Conservation (phyloP, 2,888 invertebrate species). For the Rotaria socialis region DNA sequence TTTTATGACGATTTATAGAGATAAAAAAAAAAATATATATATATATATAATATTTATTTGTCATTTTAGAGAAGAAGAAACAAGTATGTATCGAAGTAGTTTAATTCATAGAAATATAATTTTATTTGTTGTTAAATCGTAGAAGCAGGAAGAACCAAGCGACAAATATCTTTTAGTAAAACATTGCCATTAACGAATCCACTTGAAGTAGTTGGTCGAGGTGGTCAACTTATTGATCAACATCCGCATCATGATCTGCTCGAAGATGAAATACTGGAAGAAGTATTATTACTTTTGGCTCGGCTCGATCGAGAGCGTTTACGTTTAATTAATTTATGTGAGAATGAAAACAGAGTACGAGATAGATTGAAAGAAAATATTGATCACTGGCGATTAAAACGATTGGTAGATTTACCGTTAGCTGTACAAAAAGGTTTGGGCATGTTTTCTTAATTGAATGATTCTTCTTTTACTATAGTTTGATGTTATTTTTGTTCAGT, state of each 20-base stretch:
- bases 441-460: too few relatives aligned
- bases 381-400: conserved; percentile 42
- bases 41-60: not conserved
- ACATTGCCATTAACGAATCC: too few relatives aligned
- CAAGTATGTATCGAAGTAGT: not conserved
- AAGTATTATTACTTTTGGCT: conserved; percentile 42
- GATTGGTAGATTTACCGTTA: conserved; percentile 40
- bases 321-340: conserved; percentile 34
- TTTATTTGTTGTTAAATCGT: not conserved
- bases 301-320: conserved; percentile 41
- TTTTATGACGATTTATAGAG: too few relatives aligned
- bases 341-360: conserved; percentile 22
- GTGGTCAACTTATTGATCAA: not conserved
- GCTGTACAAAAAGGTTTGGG: conserved; percentile 31
- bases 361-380: conserved; percentile 33
- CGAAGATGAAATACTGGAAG: conserved; percentile 37
- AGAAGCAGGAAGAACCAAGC: not conserved
- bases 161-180: not conserved
- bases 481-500: too few relatives aligned
- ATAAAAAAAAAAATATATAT: too few relatives aligned
- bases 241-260: conserved; percentile 1
- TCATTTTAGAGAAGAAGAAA: not conserved
- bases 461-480: too few relatives aligned
- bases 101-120: not conserved
- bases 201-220: not conserved